phyloP scores from a whole-genome alignment of 2,113 vertebrate genomes.

The Chloroceryle aenea region DNA sequence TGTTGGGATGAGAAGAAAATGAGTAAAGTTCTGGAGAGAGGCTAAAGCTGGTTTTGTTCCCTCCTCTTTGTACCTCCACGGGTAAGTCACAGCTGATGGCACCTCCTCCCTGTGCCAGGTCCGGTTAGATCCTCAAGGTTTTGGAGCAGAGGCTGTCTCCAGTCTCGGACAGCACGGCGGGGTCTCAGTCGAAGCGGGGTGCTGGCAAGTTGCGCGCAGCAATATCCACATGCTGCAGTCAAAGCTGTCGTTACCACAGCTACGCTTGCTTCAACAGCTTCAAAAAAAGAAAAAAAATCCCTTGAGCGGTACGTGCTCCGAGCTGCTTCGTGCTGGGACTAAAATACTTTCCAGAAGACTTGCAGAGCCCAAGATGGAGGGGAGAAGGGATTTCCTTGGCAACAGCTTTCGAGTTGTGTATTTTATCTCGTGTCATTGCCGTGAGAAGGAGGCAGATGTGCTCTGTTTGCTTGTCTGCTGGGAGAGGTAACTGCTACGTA shows the following conservation, averaged over 20 bases:
- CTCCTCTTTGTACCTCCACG: neutral
- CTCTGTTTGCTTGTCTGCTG: neutral
- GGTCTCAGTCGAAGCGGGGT: neutral
- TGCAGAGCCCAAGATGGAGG: neutral
- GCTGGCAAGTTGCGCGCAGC: neutral
- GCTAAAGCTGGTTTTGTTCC: neutral
- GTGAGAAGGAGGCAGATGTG: neutral
- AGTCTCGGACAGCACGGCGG: neutral
- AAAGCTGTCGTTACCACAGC: neutral
- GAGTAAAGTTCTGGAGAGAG: neutral
- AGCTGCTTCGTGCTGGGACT: neutral
- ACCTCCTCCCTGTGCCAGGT: neutral
- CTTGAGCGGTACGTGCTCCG: neutral
- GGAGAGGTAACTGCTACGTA: neutral
- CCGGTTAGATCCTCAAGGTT: fast-evolving
- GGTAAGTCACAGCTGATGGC: neutral
- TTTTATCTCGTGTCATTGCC: neutral
- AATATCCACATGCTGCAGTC: neutral
- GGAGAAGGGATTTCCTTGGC: neutral
- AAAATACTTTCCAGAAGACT: neutral
- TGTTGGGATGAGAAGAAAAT: neutral
- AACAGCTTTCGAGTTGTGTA: neutral
- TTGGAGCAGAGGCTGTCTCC: neutral
- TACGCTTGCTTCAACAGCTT: neutral
- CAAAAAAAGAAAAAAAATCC: neutral